These are phyloP conservation scores for Hypsopygia costalis DNA, from an alignment of 2,888 invertebrate species.

Conservation along the genomic window DNA sequence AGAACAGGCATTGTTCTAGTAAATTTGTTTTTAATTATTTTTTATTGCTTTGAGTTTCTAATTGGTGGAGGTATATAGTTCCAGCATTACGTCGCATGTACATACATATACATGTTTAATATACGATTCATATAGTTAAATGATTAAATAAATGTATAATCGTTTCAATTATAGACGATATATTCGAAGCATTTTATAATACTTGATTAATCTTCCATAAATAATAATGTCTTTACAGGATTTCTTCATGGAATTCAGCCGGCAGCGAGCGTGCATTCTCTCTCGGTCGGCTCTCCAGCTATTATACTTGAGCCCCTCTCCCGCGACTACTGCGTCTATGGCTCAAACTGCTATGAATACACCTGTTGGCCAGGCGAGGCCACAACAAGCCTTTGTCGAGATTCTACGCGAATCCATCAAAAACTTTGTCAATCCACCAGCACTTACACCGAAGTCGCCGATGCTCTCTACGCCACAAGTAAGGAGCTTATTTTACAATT, in stretches of 20 bases:
- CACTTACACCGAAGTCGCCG: slow-evolving; percentile 87
- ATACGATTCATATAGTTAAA: too few relatives aligned
- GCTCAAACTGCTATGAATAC: slow-evolving; percentile 48
- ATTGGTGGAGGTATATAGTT: too few relatives aligned
- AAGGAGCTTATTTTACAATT: slow-evolving; percentile 15
- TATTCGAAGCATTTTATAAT: too few relatives aligned
- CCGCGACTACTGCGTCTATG: slow-evolving; percentile 54
- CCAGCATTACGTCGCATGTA: too few relatives aligned
- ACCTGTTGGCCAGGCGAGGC: slow-evolving; percentile 38
- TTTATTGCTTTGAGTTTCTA: too few relatives aligned
- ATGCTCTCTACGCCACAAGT: slow-evolving; percentile 84
- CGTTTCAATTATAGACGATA: too few relatives aligned
- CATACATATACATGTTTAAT: too few relatives aligned
- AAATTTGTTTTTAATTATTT: too few relatives aligned
- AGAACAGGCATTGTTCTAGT: too few relatives aligned
- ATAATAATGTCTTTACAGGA: too few relatives aligned
- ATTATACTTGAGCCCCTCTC: slow-evolving; percentile 83
- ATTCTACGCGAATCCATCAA: slow-evolving; percentile 92
- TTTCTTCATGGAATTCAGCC: slow-evolving; percentile 96
- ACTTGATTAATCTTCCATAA: too few relatives aligned
- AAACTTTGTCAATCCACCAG: slow-evolving; percentile 94
- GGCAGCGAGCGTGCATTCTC: slow-evolving; percentile 92
- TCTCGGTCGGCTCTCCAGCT: slow-evolving; percentile 94
- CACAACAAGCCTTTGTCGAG: slow-evolving; percentile 83
- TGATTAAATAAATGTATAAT: too few relatives aligned